Evolutionary conservation across 2,113 vertebrate genomes (phyloP).

Genomic region (Phasianus colchicus): DNA sequence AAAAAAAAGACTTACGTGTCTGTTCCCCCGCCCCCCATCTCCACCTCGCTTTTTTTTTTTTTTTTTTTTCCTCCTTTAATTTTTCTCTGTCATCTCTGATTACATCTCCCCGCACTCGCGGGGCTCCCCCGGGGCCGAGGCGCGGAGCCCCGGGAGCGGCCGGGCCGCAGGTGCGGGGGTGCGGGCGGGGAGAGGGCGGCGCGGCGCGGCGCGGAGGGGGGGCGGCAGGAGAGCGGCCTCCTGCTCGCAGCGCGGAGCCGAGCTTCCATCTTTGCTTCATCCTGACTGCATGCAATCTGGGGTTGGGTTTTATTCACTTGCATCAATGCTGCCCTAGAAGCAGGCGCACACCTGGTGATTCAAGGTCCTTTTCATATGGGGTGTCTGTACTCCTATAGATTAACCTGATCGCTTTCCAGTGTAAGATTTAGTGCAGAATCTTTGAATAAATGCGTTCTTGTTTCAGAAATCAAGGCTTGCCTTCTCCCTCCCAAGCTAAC

Average conservation of each 20-base stretch:
- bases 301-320: slow-evolving; percentile 15
- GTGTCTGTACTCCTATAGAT: neutral
- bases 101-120: slow-evolving; percentile 43
- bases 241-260: neutral
- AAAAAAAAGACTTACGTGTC: neutral
- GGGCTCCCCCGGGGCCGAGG: slow-evolving; percentile 67
- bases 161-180: slow-evolving; percentile 56
- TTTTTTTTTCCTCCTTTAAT: neutral
- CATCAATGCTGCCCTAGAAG: neutral
- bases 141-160: slow-evolving; percentile 38
- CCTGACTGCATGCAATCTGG: too few species aligned
- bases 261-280: neutral
- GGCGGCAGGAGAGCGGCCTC: neutral
- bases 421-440: neutral
- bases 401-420: neutral
- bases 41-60: neutral
- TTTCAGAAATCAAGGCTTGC: neutral
- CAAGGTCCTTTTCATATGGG: neutral
- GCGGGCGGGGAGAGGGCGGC: neutral
- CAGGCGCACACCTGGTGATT: neutral
- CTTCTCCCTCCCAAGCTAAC: neutral
- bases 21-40: slow-evolving; percentile 23
- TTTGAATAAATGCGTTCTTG: neutral
- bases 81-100: slow-evolving; percentile 68
- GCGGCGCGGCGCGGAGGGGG: neutral